Base-by-base conservation (phyloP, 2,797 vertebrate species). In the Pseudocheirus occidentalis region DNA sequence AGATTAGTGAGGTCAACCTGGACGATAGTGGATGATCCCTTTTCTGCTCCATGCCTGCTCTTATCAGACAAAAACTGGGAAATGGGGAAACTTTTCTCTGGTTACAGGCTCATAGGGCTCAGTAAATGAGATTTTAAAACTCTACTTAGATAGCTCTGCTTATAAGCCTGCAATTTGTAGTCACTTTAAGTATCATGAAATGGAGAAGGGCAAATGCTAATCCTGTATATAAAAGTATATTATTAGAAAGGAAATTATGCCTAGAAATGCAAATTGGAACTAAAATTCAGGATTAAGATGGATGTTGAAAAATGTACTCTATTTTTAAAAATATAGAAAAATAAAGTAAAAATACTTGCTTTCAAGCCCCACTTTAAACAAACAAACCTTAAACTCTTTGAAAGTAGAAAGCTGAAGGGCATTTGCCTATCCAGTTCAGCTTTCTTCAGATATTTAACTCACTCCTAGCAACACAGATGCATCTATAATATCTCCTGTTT, bases 191-290 rank as follows among this genome's bases (percentile, higher is more conserved):
- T 58, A 81, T 55, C 89, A 66, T 91, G 59, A 96, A 95, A 54
- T 93, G 18, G 94, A 95, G 96, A 96, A 97, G 92, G 93, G 96
- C 40, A 97, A 94, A 97, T 66, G 62, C 29, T 95, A 95, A 96
- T 91, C 94, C 40, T 81, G 40, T 81, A 46, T 46, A 21, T 81
- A 81, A 46, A 81, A 46, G 24, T 87, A 87, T 87, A 40, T 95
- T 90, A 96, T 54, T 66, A 89, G 21, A 90, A 89, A 56, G 50
- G n/a, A 28, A 92, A 59, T 52, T 46, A 34, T n/a, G 54, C 40
- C 29, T 52, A 89, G 95, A 96, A 97, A 92, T 96, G 94, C 40
- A 94, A 96, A 93, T 91, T 29, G 95, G 95, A 92, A n/a, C 40
- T 96, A 55, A 62, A 73, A 93, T 0, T 90, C 10, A 92, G 93